These are phyloP conservation scores for Elachura formosa DNA, from an alignment of 2,113 vertebrate species.

Conservation along the genomic window DNA sequence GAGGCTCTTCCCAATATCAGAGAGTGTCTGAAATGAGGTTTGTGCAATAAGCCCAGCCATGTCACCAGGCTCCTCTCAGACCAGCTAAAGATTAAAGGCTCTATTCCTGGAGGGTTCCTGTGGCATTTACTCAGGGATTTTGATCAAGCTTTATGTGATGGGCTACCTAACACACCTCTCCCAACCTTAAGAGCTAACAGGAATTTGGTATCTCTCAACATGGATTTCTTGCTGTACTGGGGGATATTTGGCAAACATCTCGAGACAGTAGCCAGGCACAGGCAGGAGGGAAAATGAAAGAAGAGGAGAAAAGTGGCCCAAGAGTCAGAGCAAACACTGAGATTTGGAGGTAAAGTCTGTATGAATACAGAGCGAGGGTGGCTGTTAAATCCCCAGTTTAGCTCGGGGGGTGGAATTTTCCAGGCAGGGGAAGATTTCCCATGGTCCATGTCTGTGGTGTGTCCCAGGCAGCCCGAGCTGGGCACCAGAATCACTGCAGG, in stretches of 20 bases:
- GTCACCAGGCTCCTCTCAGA: constrained; percentile 54
- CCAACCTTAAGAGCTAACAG: constrained; percentile 55
- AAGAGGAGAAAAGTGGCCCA: neutral
- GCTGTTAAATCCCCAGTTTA: neutral
- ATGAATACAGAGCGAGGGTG: neutral
- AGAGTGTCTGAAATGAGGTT: constrained; percentile 18
- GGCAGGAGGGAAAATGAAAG: constrained; percentile 1
- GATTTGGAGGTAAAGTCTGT: neutral
- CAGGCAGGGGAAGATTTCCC: rapidly evolving
- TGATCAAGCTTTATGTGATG: constrained; percentile 51
- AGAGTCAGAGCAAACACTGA: constrained; percentile 30
- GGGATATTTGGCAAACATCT: constrained; percentile 61
- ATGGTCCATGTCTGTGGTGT: rapidly evolving
- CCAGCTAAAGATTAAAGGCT: constrained; percentile 57
- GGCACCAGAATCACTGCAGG: neutral
- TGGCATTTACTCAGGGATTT: constrained; percentile 68
- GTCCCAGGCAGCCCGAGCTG: neutral
- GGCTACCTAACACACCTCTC: constrained; percentile 61
- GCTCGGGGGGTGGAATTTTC: neutral
- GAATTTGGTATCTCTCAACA: constrained; percentile 47
- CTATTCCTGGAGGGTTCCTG: constrained; percentile 60
- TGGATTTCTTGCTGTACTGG: constrained; percentile 37
- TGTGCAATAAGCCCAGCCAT: constrained; percentile 59
- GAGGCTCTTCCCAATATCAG: neutral
- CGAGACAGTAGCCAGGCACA: constrained; percentile 32